phyloP scores from a whole-genome alignment of 2,797 vertebrate species.

The Dicrostonyx torquatus region DNA sequence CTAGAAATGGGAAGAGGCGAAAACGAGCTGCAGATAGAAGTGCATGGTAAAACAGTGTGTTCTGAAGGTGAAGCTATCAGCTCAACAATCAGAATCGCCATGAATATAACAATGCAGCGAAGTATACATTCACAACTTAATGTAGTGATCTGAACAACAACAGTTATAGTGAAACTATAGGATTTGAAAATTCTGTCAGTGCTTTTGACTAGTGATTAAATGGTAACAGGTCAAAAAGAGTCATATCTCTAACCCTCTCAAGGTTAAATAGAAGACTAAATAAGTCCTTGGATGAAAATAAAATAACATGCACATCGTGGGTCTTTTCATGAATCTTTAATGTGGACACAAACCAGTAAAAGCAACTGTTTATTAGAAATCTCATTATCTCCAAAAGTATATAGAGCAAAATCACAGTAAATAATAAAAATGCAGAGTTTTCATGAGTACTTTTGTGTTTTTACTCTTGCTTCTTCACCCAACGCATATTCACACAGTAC shows the following conservation, averaged over 20 bases:
- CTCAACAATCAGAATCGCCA: not conserved
- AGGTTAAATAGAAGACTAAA: not conserved
- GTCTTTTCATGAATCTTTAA: constrained; percentile 20
- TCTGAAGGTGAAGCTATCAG: not conserved
- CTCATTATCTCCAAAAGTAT: constrained; percentile 5
- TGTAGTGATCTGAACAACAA: not conserved
- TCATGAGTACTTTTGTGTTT: constrained; percentile 27
- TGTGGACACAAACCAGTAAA: not conserved
- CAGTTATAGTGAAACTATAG: not conserved
- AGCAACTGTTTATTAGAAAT: constrained; percentile 40
- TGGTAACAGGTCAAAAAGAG: not conserved
- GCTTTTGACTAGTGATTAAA: constrained; percentile 26
- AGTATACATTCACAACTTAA: not conserved
- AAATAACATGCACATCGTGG: not conserved
- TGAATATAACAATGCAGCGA: not conserved
- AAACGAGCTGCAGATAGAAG: not conserved
- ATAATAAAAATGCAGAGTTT: not conserved
- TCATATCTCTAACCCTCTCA: not conserved
- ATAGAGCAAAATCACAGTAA: constrained; percentile 26
- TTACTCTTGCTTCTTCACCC: not conserved
- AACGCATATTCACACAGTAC: not conserved
- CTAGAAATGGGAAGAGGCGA: not conserved
- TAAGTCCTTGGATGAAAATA: not conserved
- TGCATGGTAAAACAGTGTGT: not conserved
- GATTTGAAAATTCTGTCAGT: constrained; percentile 54